These are phyloP conservation scores for Drosophila trichaetosa DNA, from an alignment of 2,888 invertebrate genomes.

Conservation along the genomic window DNA sequence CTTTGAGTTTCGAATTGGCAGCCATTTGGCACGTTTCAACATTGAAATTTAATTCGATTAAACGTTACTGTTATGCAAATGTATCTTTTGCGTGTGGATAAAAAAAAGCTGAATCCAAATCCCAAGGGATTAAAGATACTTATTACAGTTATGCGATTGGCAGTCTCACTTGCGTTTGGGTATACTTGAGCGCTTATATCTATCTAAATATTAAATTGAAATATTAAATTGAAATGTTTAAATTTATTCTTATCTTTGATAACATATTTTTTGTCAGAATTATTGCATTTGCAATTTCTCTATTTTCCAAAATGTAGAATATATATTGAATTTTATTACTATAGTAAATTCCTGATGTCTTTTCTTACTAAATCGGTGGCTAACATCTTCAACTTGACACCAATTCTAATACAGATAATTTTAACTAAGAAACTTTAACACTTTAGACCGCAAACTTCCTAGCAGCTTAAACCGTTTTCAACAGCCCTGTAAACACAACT, in stretches of 20 bases:
- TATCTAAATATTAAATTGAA: neutral
- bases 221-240: neutral
- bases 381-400: neutral
- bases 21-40: slow-evolving; percentile 46
- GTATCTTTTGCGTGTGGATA: slow-evolving; percentile 18
- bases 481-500: neutral
- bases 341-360: neutral
- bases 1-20: slow-evolving; percentile 42
- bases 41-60: slow-evolving; percentile 40
- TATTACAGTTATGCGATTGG: slow-evolving; percentile 16
- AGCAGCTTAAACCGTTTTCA: neutral
- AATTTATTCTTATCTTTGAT: neutral
- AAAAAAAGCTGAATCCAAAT: slow-evolving; percentile 10
- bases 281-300: neutral
- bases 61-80: slow-evolving; percentile 49
- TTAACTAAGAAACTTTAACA: neutral
- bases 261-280: neutral
- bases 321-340: neutral
- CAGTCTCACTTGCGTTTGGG: slow-evolving; percentile 4
- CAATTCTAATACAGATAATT: neutral
- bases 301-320: neutral
- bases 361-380: neutral
- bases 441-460: neutral
- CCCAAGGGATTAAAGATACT: slow-evolving; percentile 24
- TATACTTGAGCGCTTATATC: neutral